Evolutionary conservation across 2,888 invertebrate genomes (phyloP), one percentile per base, ranked within the genome.

Genomic region (Digitonthophagus gazella): DNA sequence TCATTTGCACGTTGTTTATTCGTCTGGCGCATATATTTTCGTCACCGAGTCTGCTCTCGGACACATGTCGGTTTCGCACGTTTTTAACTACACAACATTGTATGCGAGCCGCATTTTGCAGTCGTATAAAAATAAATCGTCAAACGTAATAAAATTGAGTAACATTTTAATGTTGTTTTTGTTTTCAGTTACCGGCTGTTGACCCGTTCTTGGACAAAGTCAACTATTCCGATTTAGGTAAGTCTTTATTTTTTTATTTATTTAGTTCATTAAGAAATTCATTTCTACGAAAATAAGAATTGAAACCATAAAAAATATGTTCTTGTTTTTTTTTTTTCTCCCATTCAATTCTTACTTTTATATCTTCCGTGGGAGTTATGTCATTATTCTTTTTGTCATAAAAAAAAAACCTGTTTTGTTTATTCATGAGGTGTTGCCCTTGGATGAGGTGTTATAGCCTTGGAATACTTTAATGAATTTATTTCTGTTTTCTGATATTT

Each of bases 171-270:
- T 66, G 66, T 74, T 77, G 75, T 76, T 76, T 81, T 83, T 82
- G 80, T 74, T 89, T 90, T 68, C 89, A 96, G 95, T 86, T 95
- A 79, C 95, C 95, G 70, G 93, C 93, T 66, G 95, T 93, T 65
- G 95, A 95, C 85, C 95, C 95, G 63, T 96, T 95, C 85, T 83
- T 96, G 85, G 95, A 95, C 83, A 95, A 95, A 87, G 91, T 91
- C 76, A 90, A 88, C 80, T 83, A 91, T 75, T 89, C 90, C 65
- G 91, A 92, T 85, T 87, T 91, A 77, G 91, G 91, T 93, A 83
- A 90, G 91, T 87, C 68, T 56, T 11, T 71, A 22, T 28, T 58
- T 67, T 83, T 83, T 80, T 82, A 83, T 84, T 84, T 78, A 71
- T 68, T 64, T 56, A 44, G 14, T 57, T 54, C 56, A 1, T 65